Percentiles rank a stretch among this genome's conserved stretches.
These are phyloP conservation scores for Salminus brasiliensis DNA, from an alignment of 2,113 vertebrate genomes.

Conservation along the genomic window DNA sequence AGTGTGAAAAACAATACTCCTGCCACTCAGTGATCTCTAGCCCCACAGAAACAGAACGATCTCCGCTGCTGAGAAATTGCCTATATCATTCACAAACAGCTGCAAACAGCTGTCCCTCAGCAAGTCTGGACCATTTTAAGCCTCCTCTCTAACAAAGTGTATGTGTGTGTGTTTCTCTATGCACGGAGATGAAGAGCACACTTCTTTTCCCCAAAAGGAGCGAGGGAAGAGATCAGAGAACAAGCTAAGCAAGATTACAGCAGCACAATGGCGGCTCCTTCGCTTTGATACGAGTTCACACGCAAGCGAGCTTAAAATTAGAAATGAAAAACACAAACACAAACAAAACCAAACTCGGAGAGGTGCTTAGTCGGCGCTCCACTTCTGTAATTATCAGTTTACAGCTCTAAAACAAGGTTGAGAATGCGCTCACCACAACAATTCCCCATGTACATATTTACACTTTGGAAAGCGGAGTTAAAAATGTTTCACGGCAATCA, in stretches of 20 bases:
- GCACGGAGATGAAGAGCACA: conserved; percentile 4
- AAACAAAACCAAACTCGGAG: conserved; percentile 11
- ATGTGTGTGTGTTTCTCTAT: background rate
- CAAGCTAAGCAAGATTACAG: conserved; percentile 16
- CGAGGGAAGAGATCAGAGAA: conserved; percentile 20
- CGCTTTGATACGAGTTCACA: conserved; percentile 42
- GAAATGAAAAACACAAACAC: conserved; percentile 11
- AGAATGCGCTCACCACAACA: background rate
- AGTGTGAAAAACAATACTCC: conserved; percentile 44
- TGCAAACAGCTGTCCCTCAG: conserved; percentile 56
- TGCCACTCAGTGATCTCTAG: conserved; percentile 41
- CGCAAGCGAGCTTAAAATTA: conserved; percentile 39
- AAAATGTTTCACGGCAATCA: conserved; percentile 1
- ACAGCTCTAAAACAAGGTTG: background rate
- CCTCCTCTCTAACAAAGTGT: conserved; percentile 18
- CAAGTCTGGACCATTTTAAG: conserved; percentile 40
- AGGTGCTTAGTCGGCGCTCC: background rate
- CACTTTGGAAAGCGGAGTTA: background rate
- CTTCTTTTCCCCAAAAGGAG: conserved; percentile 14
- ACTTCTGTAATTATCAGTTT: conserved; percentile 25
- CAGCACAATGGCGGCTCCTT: background rate
- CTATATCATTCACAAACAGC: conserved; percentile 55
- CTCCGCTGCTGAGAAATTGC: conserved; percentile 37
- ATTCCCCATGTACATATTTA: background rate
- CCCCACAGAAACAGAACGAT: conserved; percentile 45